Evolutionary conservation across 2,113 vertebrate species (phyloP).

Genomic region (Gobius niger): DNA sequence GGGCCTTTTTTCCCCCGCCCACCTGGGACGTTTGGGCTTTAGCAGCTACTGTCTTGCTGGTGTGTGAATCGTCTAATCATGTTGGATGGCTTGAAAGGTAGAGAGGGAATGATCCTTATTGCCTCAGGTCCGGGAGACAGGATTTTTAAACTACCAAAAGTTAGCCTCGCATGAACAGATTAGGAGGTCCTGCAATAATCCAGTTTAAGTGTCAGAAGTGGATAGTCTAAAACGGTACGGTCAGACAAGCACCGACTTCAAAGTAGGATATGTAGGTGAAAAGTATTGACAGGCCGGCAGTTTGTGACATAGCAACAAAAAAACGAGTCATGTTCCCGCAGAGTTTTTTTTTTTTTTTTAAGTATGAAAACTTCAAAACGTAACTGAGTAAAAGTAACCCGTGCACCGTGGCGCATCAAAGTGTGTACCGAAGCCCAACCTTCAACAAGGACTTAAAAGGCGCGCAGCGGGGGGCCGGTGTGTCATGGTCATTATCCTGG

Average conservation of each 20-base stretch:
- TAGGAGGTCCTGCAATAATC: too few species aligned
- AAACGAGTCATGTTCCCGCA: slow-evolving; percentile 8
- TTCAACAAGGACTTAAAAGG: slow-evolving; percentile 73
- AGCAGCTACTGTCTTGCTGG: slow-evolving; percentile 32
- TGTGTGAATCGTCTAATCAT: slow-evolving; percentile 22
- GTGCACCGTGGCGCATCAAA: slow-evolving; percentile 76
- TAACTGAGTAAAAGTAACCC: neutral
- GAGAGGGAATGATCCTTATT: slow-evolving; percentile 31
- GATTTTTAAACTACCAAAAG: slow-evolving; percentile 43
- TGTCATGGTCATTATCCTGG: slow-evolving; percentile 59
- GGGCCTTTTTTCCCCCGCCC: too few species aligned
- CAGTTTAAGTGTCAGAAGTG: too few species aligned
- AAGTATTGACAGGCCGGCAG: too few species aligned
- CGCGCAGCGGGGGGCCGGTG: slow-evolving; percentile 41
- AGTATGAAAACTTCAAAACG: neutral
- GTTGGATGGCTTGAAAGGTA: slow-evolving; percentile 32
- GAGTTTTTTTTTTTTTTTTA: neutral
- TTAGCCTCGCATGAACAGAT: slow-evolving; percentile 24
- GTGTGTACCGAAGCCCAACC: slow-evolving; percentile 71
- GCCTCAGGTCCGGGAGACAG: slow-evolving; percentile 39
- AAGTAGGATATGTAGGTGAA: too few species aligned
- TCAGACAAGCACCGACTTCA: too few species aligned
- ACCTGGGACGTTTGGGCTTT: too few species aligned
- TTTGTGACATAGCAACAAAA: too few species aligned
- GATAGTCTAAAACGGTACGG: too few species aligned